Evolutionary conservation across 2,797 vertebrate genomes (phyloP).

Genomic region (Eptatretus atami): DNA sequence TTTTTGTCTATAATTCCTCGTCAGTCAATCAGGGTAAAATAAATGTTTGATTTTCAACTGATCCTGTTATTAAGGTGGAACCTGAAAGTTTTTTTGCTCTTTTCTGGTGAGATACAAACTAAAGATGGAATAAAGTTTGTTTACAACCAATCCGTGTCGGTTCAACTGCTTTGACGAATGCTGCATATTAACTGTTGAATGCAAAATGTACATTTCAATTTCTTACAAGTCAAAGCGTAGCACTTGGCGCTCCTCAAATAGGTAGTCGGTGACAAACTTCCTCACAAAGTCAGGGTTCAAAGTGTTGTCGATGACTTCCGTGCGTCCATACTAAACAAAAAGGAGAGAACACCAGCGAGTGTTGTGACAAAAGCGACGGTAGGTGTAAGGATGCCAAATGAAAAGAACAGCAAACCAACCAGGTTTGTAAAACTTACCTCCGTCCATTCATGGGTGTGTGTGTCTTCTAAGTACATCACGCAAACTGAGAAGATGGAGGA

Average conservation of each 20-base stretch:
- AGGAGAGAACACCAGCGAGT: neutral
- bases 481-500: slow-evolving; percentile 26
- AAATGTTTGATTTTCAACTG: too few relatives aligned
- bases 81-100: too few relatives aligned
- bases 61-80: too few relatives aligned
- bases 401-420: neutral
- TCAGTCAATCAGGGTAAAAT: too few relatives aligned
- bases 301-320: slow-evolving; percentile 80
- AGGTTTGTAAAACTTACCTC: slow-evolving; percentile 38
- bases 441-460: slow-evolving; percentile 71
- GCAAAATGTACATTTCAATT: too few relatives aligned
- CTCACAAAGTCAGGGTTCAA: slow-evolving; percentile 77
- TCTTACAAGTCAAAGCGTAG: slow-evolving; percentile 87
- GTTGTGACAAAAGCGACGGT: neutral
- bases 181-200: too few relatives aligned
- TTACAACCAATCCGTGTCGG: too few relatives aligned
- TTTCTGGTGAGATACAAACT: too few relatives aligned
- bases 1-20: too few relatives aligned
- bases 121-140: too few relatives aligned
- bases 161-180: too few relatives aligned
- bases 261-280: slow-evolving; percentile 82
- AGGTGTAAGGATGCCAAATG: neutral
- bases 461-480: slow-evolving; percentile 44
- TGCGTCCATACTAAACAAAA: slow-evolving; percentile 52
- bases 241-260: slow-evolving; percentile 92